Evolutionary conservation across 2,113 vertebrate genomes (phyloP).

Genomic region (Uropsilus gracilis): DNA sequence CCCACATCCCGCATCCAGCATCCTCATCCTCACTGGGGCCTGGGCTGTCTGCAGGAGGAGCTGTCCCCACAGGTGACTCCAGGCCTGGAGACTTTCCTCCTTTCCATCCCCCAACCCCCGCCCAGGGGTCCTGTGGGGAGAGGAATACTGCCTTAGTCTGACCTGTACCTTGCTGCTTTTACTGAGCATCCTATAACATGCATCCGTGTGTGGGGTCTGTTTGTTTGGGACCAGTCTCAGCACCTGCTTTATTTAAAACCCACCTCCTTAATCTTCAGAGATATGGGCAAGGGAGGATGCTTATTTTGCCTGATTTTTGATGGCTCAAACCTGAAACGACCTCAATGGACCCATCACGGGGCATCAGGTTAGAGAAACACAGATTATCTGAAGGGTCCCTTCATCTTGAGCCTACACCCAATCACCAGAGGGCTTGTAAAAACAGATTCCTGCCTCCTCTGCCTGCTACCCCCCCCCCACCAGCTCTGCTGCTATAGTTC

Average conservation of each 20-base stretch:
- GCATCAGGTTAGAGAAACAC: not conserved
- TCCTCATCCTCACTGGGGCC: too few species aligned
- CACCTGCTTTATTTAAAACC: slow-evolving; percentile 41
- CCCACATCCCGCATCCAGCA: too few species aligned
- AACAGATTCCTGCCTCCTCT: not conserved
- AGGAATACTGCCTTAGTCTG: not conserved
- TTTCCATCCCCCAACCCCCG: too few species aligned
- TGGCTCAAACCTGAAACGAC: not conserved
- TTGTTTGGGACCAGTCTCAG: not conserved
- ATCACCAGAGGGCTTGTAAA: not conserved
- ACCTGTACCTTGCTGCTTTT: not conserved
- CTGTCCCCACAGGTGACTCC: not conserved
- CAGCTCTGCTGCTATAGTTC: not conserved
- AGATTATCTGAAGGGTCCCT: not conserved
- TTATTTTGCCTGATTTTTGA: not conserved
- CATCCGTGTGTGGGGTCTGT: not conserved
- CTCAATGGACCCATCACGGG: not conserved
- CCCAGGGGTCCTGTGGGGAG: not conserved
- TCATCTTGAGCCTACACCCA: not conserved
- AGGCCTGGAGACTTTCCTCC: not conserved
- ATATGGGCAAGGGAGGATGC: not conserved
- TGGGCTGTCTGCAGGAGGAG: not conserved
- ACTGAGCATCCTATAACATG: not conserved
- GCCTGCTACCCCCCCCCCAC: not conserved
- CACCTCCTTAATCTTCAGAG: not conserved